Conservation (phyloP, 2,113 vertebrate species). For the Tragelaphus imberbis region DNA sequence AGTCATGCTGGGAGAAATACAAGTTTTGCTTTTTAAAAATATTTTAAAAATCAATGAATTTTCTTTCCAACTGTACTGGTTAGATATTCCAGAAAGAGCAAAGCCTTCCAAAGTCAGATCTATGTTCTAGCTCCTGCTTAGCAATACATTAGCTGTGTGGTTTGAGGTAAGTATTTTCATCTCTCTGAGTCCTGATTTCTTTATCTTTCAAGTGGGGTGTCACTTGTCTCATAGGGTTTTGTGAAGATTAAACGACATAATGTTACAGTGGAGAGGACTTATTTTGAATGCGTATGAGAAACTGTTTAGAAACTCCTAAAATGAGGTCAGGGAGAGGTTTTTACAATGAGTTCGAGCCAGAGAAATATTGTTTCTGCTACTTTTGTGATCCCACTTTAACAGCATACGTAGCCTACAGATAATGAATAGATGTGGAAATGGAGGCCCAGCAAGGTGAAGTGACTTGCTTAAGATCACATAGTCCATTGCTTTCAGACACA, state of each 20-base stretch:
- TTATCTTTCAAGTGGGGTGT: background rate
- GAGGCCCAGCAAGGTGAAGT: background rate
- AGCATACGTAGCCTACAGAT: background rate
- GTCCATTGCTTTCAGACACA: background rate
- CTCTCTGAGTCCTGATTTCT: background rate
- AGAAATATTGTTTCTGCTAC: background rate
- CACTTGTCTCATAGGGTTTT: background rate
- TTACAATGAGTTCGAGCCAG: background rate
- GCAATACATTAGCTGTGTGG: background rate
- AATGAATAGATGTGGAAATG: background rate
- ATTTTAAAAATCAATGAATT: background rate
- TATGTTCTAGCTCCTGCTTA: background rate
- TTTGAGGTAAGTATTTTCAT: background rate
- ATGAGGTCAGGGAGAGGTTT: background rate
- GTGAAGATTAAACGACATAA: background rate
- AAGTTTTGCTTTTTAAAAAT: slow-evolving; percentile 12
- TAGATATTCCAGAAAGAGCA: background rate
- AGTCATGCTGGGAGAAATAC: background rate
- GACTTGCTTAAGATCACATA: background rate
- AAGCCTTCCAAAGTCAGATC: background rate
- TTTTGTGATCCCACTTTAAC: background rate
- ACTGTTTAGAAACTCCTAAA: background rate
- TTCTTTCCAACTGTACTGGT: background rate
- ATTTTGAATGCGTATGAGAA: background rate
- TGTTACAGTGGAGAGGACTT: background rate